A percentile compares a stretch with the other conserved stretches of the same genome.
Evolutionary conservation across 2,113 vertebrate species (phyloP).

Genomic region (Grammomys surdaster): DNA sequence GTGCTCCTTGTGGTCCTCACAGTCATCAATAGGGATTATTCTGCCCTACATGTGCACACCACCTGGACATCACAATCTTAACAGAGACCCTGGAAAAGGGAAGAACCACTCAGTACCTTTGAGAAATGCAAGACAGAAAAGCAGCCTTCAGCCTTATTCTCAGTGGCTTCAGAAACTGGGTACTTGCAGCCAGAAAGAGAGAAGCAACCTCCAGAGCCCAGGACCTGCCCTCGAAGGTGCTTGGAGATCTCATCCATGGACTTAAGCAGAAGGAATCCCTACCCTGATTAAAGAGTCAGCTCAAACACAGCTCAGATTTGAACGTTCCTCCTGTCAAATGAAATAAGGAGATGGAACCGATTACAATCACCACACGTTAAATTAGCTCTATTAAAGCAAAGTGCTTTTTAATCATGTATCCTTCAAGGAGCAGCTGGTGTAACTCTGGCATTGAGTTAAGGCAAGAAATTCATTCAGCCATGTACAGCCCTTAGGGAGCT

Average conservation of each 20-base stretch:
- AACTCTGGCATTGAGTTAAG: not conserved
- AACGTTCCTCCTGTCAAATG: not conserved
- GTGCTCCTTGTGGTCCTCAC: not conserved
- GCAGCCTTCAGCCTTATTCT: too few species aligned
- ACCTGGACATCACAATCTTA: not conserved
- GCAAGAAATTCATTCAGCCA: rapidly evolving
- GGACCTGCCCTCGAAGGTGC: rapidly evolving
- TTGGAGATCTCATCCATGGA: not conserved
- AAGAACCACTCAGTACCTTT: rapidly evolving
- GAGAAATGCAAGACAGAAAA: not conserved
- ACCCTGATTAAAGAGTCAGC: not conserved
- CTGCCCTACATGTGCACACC: not conserved
- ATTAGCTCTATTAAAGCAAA: conserved; percentile 48
- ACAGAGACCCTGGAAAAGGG: not conserved
- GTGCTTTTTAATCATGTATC: conserved; percentile 43
- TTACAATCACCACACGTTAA: conserved; percentile 5
- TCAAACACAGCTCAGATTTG: conserved; percentile 9
- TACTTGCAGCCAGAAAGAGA: not conserved
- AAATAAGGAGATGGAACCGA: conserved; percentile 55
- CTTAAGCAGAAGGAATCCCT: conserved; percentile 10
- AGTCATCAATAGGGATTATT: not conserved
- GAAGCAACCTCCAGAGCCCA: rapidly evolving
- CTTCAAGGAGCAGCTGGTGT: not conserved
- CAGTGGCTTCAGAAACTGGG: rapidly evolving
- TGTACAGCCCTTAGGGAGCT: rapidly evolving